phyloP scores from a whole-genome alignment of 2,113 vertebrate species.

The Donacobius atricapilla region DNA sequence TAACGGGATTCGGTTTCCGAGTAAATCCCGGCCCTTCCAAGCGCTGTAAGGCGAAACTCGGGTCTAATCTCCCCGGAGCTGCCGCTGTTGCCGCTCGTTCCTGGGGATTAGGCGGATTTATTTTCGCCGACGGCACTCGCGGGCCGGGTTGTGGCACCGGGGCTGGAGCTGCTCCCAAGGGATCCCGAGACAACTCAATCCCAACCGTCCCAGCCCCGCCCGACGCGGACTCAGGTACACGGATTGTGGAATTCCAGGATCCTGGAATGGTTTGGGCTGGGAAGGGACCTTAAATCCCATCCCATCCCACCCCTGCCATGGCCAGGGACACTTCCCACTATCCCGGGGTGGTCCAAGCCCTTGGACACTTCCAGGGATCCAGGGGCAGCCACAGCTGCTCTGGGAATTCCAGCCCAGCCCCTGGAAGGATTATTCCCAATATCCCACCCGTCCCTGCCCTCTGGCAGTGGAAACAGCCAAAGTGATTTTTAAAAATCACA shows the following conservation, averaged over 20 bases:
- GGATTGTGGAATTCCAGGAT: not conserved
- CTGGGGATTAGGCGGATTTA: conserved; percentile 68
- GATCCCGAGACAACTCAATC: not conserved
- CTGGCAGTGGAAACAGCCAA: not conserved
- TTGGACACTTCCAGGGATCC: not conserved
- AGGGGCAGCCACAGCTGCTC: not conserved
- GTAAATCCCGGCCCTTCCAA: conserved; percentile 68
- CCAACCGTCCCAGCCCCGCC: not conserved
- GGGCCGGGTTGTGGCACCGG: not conserved
- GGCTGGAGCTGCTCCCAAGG: not conserved
- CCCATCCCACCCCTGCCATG: not conserved
- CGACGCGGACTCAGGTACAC: rapidly evolving
- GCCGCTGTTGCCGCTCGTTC: conserved; percentile 71
- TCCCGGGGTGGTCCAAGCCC: not conserved
- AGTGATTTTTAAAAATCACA: no score
- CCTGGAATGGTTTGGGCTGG: not conserved
- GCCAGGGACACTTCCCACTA: rapidly evolving
- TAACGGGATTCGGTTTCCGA: conserved; percentile 73
- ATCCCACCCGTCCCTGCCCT: not conserved
- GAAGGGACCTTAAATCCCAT: not conserved
- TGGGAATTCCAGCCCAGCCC: not conserved
- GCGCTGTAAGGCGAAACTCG: conserved; percentile 62
- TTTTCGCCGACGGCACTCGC: conserved; percentile 58
- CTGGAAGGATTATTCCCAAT: no score
- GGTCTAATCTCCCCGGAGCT: conserved; percentile 71